Base-by-base conservation (phyloP, 2,797 vertebrate species). In the Calcarius lapponicus region DNA sequence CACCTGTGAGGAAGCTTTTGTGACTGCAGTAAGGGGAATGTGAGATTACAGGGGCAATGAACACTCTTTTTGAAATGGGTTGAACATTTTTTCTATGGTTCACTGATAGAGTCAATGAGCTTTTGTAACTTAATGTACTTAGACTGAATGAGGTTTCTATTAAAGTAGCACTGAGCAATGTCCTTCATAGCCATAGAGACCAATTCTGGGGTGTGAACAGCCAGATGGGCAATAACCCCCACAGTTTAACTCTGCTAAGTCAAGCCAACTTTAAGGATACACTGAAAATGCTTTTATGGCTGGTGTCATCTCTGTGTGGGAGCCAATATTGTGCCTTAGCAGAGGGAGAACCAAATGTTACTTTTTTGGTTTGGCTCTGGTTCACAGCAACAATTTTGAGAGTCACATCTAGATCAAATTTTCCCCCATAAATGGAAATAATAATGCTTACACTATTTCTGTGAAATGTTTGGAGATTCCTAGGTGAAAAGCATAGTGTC, bases 91-190 rank as follows among this genome's bases (percentile, higher is more conserved):
- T 92, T 79, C 74, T 87, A 8, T 84, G 93, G 74, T 89, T 95
- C 94, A 83, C 79, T 91, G 79, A 34, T 50, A 45, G 19, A 86
- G 79, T 87, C 81, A 96, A 85, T 73, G 83, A 84, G 56, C 22
- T 74, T 88, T 70, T 90, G 29, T 86, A 93, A 88, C 89, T 96
- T 92, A 89, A 74, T 80, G 38, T 67, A 74, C 45, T 80, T 78
- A 85, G 17, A 22, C 54, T 89, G 65, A 91, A 86, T 87, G 43
- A 29, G 25, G 15, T 87, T 92, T 92, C 78, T 93, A 34, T 78
- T 82, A 73, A 89, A 91, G 81, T 40, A 93, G 54, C 18, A 32
- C 71, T 71, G 50, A 91, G 71, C 61, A 78, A 71, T 82, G 64
- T 29, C 65, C 87, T 93, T 84, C 1, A 19, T 54, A 91, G 69